Evolutionary conservation across 2,113 vertebrate species (phyloP), one percentile per base, ranked within the genome.

Genomic region (Rattus rattus): DNA sequence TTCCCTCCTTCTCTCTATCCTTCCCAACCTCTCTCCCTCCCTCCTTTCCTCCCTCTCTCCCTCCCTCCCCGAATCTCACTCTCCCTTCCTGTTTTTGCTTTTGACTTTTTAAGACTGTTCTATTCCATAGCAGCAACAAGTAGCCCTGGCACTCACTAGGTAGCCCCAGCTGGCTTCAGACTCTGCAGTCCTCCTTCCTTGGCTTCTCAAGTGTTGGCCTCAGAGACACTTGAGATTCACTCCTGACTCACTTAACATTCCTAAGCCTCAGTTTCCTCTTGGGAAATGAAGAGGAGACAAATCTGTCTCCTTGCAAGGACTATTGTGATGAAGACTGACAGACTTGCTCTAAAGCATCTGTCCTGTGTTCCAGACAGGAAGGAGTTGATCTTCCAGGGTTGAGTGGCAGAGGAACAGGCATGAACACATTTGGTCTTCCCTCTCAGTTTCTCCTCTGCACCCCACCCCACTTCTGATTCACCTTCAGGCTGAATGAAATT

Each of bases 271-370:
- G 19, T 75, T 95, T 93, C 61, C 54, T 85, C 24, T 20, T 76
- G 17, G 85, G 90, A 87, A 83, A 93, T 80, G 61, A 79, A 87
- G 76, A 67, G 61, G 75, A 87, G 76, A 67, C 84, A 93, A 81
- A 94, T 19, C 83, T 92, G 19, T 39, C 59, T 12, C 5, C 79
- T 61, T 77, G 12, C 11, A 36, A 93, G 76, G n/a, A 79, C 30
- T 49, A 3, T 16, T 73, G 30, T 79, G 72, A 86, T 90, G 69
- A 61, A 39, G 73, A 30, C 19, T 30, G 80, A 77, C n/a, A 90
- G 54, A 76, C 43, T 81, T 26, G 43, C 24, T 10, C 36, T 36
- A 3, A 77, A 73, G 77, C 30, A 24, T 67, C 75, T 87, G 43
- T 49, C 73, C 70, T 10, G 52, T 19, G 72, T 90, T 87, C 54